Evolutionary conservation across 1,140 invertebrate genomes (phyloP).

Genomic region (Calosoma granatense): DNA sequence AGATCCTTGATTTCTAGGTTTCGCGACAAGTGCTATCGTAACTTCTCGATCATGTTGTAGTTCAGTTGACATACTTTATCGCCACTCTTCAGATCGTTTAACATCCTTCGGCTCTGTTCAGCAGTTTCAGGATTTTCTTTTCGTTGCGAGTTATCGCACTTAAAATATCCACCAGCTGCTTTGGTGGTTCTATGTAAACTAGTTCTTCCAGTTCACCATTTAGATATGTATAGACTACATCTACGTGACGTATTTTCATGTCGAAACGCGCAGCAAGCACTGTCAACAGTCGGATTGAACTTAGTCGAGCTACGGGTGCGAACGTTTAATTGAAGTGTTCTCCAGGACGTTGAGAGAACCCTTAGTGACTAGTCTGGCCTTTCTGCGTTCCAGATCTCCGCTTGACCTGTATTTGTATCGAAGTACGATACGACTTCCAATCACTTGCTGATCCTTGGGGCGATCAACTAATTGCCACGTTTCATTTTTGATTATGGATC

Average conservation of each 20-base stretch:
- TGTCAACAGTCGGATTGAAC: constrained; percentile 26
- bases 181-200: constrained; percentile 32
- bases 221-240: constrained; percentile 35
- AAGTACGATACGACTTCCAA: constrained; percentile 28
- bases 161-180: constrained; percentile 30
- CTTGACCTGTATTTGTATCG: constrained; percentile 24
- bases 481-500: constrained; percentile 17
- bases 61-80: constrained; percentile 10
- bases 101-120: background rate
- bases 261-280: constrained; percentile 16
- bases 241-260: constrained; percentile 29
- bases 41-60: constrained; percentile 13
- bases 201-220: constrained; percentile 32
- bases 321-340: constrained; percentile 21
- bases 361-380: constrained; percentile 20
- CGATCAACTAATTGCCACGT: constrained; percentile 15
- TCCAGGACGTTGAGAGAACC: constrained; percentile 18
- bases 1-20: constrained; percentile 18
- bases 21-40: constrained; percentile 17
- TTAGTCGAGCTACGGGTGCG: constrained; percentile 21
- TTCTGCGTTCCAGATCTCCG: constrained; percentile 14
- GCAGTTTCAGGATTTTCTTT: constrained; percentile 17
- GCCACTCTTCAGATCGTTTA: background rate
- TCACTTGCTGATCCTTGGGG: constrained; percentile 2
- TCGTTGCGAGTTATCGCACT: constrained; percentile 28